A percentile compares a stretch with the other conserved stretches of the same genome.
phyloP scores from a whole-genome alignment of 2,797 vertebrate species.

The Xenopus petersii region DNA sequence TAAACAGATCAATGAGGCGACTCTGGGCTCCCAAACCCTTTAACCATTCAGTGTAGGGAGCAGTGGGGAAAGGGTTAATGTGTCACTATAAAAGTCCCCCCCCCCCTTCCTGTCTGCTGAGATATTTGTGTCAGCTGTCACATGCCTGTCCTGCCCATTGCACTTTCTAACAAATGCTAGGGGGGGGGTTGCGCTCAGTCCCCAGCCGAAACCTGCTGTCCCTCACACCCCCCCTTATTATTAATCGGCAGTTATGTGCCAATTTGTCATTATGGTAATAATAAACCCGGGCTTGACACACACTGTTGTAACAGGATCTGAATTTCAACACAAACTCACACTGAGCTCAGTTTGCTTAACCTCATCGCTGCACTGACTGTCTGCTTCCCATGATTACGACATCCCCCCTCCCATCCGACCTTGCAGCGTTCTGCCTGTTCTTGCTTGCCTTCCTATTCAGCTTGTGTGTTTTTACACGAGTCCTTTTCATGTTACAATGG shows the following conservation, averaged over 20 bases:
- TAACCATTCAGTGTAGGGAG: too few species aligned
- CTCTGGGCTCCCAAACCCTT: too few species aligned
- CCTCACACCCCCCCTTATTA: neutral
- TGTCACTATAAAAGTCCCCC: too few species aligned
- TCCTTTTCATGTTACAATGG: too few species aligned
- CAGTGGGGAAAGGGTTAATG: too few species aligned
- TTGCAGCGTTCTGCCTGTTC: neutral
- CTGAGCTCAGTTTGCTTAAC: slow-evolving; percentile 4
- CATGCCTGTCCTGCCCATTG: slow-evolving; percentile 28
- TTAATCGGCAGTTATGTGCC: neutral
- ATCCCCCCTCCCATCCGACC: neutral
- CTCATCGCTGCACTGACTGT: neutral
- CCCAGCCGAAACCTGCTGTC: neutral
- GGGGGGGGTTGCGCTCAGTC: neutral
- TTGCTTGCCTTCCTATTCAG: neutral
- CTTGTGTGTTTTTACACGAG: neutral
- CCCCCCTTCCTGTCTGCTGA: slow-evolving; percentile 6
- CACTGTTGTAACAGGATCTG: slow-evolving; percentile 9
- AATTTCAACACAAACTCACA: slow-evolving; percentile 7
- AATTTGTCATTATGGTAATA: slow-evolving; percentile 8
- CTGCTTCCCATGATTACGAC: neutral
- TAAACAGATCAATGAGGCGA: too few species aligned
- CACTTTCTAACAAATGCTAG: slow-evolving; percentile 20
- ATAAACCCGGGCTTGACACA: slow-evolving; percentile 1
- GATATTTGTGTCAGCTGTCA: slow-evolving; percentile 22